Evolutionary conservation across 2,797 vertebrate species (phyloP).

Genomic region (Lophotriccus pileatus): DNA sequence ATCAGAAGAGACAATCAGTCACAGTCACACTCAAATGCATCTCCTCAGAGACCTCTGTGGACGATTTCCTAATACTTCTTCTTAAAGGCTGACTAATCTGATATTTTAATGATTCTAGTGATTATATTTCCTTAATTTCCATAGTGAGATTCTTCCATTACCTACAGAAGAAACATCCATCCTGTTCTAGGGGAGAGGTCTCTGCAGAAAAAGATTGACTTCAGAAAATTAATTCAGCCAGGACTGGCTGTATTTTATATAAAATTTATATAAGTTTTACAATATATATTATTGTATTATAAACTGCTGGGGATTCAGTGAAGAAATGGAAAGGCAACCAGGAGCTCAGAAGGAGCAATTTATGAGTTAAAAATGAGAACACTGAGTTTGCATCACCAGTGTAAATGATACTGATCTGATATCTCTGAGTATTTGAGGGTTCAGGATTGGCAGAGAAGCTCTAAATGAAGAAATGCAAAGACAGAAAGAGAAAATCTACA

Average conservation of each 20-base stretch:
- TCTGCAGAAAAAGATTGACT: neutral
- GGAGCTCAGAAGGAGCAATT: neutral
- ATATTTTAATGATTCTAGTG: neutral
- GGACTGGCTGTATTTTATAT: no score
- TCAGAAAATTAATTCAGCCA: neutral
- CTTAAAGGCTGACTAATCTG: neutral
- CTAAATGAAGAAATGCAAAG: neutral
- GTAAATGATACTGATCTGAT: neutral
- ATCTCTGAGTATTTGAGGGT: neutral
- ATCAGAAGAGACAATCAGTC: neutral
- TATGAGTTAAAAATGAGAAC: neutral
- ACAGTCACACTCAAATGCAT: neutral
- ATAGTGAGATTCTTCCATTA: neutral
- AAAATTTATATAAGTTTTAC: no score
- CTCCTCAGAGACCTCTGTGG: neutral
- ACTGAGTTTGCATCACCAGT: neutral
- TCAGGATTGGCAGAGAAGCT: neutral
- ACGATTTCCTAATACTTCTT: neutral
- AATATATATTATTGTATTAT: neutral
- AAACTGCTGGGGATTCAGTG: neutral
- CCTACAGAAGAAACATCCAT: neutral
- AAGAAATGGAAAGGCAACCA: neutral
- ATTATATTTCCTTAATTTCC: neutral
- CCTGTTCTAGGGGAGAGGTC: neutral
- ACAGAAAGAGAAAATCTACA: neutral